Evolutionary conservation across 2,888 invertebrate species (phyloP).

Genomic region (Leucoptera coffeella): DNA sequence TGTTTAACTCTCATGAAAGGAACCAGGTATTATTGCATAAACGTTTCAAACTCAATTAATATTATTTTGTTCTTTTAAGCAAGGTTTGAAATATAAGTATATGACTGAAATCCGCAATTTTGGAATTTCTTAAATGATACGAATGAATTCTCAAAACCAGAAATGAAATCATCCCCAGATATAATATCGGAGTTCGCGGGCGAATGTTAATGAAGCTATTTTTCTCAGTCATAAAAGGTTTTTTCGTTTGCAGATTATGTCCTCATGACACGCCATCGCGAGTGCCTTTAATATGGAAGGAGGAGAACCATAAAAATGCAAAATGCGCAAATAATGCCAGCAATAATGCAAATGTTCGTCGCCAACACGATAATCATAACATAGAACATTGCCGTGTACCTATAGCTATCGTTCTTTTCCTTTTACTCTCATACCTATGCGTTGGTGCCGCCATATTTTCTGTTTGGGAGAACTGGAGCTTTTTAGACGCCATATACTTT

Average conservation of each 20-base stretch:
- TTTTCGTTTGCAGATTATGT: constrained; percentile 26
- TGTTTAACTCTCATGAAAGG: too few relatives aligned
- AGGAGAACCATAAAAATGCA: constrained; percentile 22
- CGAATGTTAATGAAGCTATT: not conserved
- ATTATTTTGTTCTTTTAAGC: too few relatives aligned
- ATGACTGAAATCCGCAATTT: too few relatives aligned
- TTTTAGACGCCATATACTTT: constrained; percentile 77
- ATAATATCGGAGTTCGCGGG: not conserved
- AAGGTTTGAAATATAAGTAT: too few relatives aligned
- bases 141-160: too few relatives aligned
- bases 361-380: constrained; percentile 21
- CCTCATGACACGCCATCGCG: constrained; percentile 71
- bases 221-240: too few relatives aligned
- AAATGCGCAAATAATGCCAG: constrained; percentile 28
- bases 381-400: constrained; percentile 39
- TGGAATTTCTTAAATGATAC: too few relatives aligned
- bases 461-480: constrained; percentile 75
- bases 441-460: constrained; percentile 73
- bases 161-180: too few relatives aligned
- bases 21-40: too few relatives aligned
- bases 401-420: constrained; percentile 53
- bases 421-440: constrained; percentile 68
- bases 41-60: too few relatives aligned
- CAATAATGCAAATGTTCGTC: constrained; percentile 23
- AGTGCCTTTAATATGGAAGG: constrained; percentile 66